Base-by-base conservation (phyloP, 1,140 invertebrate genomes). In the Battus philenor region DNA sequence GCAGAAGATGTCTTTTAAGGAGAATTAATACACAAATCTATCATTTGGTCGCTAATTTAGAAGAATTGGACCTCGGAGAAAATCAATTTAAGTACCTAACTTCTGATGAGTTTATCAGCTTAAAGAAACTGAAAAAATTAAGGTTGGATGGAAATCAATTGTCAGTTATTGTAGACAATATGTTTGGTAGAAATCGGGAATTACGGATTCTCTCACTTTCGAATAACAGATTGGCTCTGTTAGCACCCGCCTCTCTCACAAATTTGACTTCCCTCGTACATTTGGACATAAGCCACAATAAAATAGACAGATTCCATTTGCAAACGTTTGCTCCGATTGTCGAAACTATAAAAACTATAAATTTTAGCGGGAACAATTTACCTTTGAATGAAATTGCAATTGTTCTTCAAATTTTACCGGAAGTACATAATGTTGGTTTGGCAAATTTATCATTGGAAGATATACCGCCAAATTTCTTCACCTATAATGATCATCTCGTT, bases 61-160 rank as follows among this genome's bases (percentile, higher is more conserved):
- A 89, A 52, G 88, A 90, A 58, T 81, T 95, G 43, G 93, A 94
- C 79, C 86, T 95, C 55, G 91, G 93, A 26, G 86, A 93, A 63
- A 95, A 95, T 75, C 81, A 89, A 52, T 92, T 95, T 57, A 92
- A 93, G 75, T 93, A 93, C 77, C 76, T 95, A 31, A 89, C 90
- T 50, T 82, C 90, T 10, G 93, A 94, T 60, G 91, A 92, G 63
- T 93, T 94, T 60, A 87, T 87, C 46, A 90, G 91, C 64, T 83
- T 94, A 44, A 90, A 89, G 59, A 89, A 88, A 48, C 78, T 95
- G 24, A 89, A 89, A 59, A 89, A 88, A 55, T 85, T 95, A 31
- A 86, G 87, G 58, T 81, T 95, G 50, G 92, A 94, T 60, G 92
- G 93, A 16, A 95, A 95, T 83, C 89, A 92, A 65, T 75, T 95